These are phyloP conservation scores for Microcebus ravelobensis DNA, from an alignment of 2,113 vertebrate genomes.

Conservation along the genomic window DNA sequence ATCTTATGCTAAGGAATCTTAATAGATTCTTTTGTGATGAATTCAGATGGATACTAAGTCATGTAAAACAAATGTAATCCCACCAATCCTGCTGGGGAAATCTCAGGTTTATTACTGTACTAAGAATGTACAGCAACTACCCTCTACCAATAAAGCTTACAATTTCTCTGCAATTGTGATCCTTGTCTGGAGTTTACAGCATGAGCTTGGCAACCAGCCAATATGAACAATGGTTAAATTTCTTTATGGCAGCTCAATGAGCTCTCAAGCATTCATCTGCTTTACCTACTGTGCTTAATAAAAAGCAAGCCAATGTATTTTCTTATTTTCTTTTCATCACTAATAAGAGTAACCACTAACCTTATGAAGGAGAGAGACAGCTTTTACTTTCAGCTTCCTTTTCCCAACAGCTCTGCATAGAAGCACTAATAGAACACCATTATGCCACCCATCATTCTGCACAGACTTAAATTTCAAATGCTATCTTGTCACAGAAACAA, in stretches of 20 bases:
- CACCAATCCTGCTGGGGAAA: background rate
- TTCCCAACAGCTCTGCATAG: background rate
- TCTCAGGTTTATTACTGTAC: background rate
- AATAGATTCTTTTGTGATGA: background rate
- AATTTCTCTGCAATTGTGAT: background rate
- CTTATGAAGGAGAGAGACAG: background rate
- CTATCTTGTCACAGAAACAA: background rate
- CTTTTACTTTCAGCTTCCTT: slow-evolving; percentile 1
- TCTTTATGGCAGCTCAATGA: slow-evolving; percentile 54
- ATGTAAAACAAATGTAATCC: slow-evolving; percentile 5
- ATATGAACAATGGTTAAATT: slow-evolving; percentile 62
- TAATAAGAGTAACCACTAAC: slow-evolving; percentile 49
- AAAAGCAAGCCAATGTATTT: slow-evolving; percentile 57
- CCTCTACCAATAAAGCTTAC: background rate
- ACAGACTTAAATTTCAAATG: background rate
- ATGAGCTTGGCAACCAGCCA: slow-evolving; percentile 50
- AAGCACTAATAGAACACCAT: background rate
- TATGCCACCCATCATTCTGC: background rate
- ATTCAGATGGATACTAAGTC: background rate
- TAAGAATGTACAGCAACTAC: background rate
- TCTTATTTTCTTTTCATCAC: slow-evolving; percentile 68
- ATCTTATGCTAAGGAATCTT: background rate
- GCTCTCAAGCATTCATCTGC: slow-evolving; percentile 60
- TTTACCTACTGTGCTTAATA: slow-evolving; percentile 67
- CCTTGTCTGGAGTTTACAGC: slow-evolving; percentile 31